Conservation (phyloP, 2,797 vertebrate species). For the Labeo calbasu region DNA sequence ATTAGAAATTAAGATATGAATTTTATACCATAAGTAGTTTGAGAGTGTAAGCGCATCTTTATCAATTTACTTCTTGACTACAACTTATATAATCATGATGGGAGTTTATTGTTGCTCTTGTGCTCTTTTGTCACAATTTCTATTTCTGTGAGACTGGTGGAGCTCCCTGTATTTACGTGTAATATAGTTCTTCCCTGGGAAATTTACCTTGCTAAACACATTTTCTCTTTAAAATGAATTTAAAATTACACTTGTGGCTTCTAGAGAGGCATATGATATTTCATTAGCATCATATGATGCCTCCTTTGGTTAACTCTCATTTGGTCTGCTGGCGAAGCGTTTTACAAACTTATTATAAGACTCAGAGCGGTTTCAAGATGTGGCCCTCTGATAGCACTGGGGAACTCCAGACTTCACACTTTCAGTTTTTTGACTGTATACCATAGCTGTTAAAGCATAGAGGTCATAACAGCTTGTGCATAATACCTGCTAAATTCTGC, state of each 20-base stretch:
- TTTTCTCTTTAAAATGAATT: not conserved
- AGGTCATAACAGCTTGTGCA: not conserved
- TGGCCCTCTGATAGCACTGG: conserved; percentile 11
- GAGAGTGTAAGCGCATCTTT: not conserved
- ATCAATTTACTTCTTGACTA: not conserved
- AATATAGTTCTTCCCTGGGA: not conserved
- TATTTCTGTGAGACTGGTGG: not conserved
- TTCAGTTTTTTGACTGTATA: not conserved
- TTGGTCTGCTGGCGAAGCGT: not conserved
- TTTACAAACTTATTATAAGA: not conserved
- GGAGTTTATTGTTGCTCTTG: not conserved
- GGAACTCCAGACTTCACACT: conserved; percentile 22
- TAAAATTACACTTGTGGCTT: not conserved
- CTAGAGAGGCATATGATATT: not conserved
- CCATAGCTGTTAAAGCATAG: not conserved
- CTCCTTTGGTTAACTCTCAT: not conserved
- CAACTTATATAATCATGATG: not conserved
- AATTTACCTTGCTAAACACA: not conserved
- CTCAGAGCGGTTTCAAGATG: not conserved
- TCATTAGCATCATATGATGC: not conserved
- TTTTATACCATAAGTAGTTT: not conserved
- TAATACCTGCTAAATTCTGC: not conserved
- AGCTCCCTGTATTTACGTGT: not conserved
- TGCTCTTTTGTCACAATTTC: not conserved
- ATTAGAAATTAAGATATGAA: not conserved